Evolutionary conservation across 1,140 invertebrate genomes (phyloP), one percentile per base, ranked within the genome.

Genomic region (Drosophila arawakana): DNA sequence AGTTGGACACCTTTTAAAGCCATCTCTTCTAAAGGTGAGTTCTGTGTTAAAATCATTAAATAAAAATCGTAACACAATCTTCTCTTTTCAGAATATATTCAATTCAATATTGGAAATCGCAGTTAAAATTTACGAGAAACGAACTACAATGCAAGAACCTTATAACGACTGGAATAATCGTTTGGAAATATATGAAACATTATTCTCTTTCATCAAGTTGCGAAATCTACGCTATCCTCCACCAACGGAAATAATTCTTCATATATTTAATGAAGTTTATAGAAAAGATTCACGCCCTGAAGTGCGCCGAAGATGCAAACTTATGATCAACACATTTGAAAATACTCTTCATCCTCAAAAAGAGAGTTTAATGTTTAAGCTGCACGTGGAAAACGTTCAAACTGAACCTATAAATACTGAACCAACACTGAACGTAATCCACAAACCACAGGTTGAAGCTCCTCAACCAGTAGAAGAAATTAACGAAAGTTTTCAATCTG

Each of bases 261-360:
- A 41, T n/a, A 25, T 82, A 18, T 47, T 82, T n/a, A 30, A 58
- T 4, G 66, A 67, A 52, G 66, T 54, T 60, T 62, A 8, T 37
- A 15, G 61, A 63, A 18, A 67, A 7, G 72, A 74, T 60, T 43
- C 43, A 39, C 49, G 34, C n/a, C 43, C 18, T 57, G 37, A 65
- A 47, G 35, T 83, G 21, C 59, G 66, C 1, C n/a, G n/a, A 25
- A 43, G 9, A 37, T 44, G n/a, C 4, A 55, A 47, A 43, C 21
- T 34, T 30, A 39, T 74, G 43, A 57, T 62, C 4, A 41, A 59
- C 21, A 18, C 13, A 11, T 7, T 68, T 11, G 80, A 82, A 67
- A 41, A 37, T 13, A 55, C 25, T 0, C 9, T 83, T n/a, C 80
- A 82, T 49, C 59, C 76, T 13, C 66, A 82, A 43, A 83, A 60